Base-by-base conservation (phyloP, 92 coral and sea anemone species). In the Porites divaricata region DNA sequence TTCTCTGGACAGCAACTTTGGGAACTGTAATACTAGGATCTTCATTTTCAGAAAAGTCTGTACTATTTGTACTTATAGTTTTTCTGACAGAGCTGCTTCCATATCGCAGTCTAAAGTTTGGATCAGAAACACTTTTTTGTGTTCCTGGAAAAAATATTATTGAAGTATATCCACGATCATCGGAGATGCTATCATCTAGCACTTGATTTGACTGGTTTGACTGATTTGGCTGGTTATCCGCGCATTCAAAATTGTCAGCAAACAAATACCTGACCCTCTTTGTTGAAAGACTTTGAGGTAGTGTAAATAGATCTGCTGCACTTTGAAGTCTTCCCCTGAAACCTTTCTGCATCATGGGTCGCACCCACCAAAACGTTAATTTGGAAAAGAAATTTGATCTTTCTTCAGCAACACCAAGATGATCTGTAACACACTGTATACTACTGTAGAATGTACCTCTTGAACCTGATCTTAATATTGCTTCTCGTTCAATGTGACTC, bases 321-420 rank as follows among this genome's bases (percentile, higher is more conserved):
- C 77, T 84, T 71, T 89, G 89, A 2, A 97, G 88, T 21, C 82
- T 68, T 15, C 95, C 99, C 73, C 88, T 86, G 70, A 75, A 80
- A 1, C 99, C 99, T 65, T 93, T 97, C 65, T 74, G 25, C 98
- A 97, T 93, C 63, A 97, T 87, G 16, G 85, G 84, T 21, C 88
- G 74, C 14, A 97, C 99, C 99, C 99, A 97, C 95, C 97, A 95
- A 52, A 97, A 97, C 5, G 90, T 88, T 15, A 93, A 81, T 77
- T 89, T 93, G 63, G 99, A 97, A 68, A 97, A 65, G 23, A 81
- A 74, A 67, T 91, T 93, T 9, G 98, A 81, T 13, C 81, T 86
- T 16, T 93, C 97, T 72, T 97, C 99, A 1, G 98, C 99, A 13
- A 89, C 75, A 13, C 93, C 93, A 25, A 97, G 91, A 75, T 89